Conservation (phyloP, 1,140 invertebrate genomes). For the Drosophila triauraria region DNA sequence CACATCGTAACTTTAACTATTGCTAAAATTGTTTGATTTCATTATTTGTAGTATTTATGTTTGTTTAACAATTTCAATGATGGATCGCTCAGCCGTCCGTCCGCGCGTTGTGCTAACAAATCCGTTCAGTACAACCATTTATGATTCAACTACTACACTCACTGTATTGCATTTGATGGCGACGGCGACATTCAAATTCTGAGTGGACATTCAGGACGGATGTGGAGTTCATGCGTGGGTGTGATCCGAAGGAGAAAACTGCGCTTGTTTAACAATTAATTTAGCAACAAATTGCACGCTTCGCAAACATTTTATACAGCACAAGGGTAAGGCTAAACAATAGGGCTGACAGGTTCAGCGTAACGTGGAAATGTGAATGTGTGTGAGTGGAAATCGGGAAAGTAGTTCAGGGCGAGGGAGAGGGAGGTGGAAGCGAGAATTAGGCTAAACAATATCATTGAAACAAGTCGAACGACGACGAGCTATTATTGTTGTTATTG, state of each 20-base stretch:
- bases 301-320: slow-evolving; percentile 56
- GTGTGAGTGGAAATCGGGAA: slow-evolving; percentile 36
- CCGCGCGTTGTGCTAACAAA: slow-evolving; percentile 72
- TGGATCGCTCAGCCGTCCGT: slow-evolving; percentile 69
- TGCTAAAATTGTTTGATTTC: slow-evolving; percentile 65
- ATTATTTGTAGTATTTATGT: slow-evolving; percentile 44
- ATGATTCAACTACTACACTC: slow-evolving; percentile 55
- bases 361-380: slow-evolving; percentile 39
- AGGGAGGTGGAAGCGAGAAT: slow-evolving; percentile 34
- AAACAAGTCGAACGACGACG: slow-evolving; percentile 84
- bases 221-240: slow-evolving; percentile 62
- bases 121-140: slow-evolving; percentile 78
- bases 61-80: slow-evolving; percentile 74
- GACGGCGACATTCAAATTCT: slow-evolving; percentile 63
- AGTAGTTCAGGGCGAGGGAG: slow-evolving; percentile 20
- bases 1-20: slow-evolving; percentile 76
- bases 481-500: slow-evolving; percentile 73
- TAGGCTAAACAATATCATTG: slow-evolving; percentile 86
- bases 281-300: slow-evolving; percentile 63
- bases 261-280: slow-evolving; percentile 59
- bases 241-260: slow-evolving; percentile 17
- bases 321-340: slow-evolving; percentile 19
- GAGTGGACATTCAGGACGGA: slow-evolving; percentile 74
- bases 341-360: slow-evolving; percentile 17
- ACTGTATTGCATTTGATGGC: slow-evolving; percentile 67